Conservation (phyloP, 2,888 invertebrate species). For the Tigriopus californicus region DNA sequence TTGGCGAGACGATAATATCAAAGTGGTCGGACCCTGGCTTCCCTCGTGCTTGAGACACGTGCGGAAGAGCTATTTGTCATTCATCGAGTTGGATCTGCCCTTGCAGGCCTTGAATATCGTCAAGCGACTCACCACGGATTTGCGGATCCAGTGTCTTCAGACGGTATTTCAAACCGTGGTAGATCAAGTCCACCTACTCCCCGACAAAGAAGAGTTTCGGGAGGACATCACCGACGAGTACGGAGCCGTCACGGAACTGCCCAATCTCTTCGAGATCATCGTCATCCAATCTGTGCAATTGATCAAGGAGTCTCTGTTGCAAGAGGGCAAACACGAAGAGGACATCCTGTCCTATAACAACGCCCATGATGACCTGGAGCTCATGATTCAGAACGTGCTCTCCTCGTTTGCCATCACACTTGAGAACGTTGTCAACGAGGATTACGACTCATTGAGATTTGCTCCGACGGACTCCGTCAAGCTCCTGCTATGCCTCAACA, state of each 20-base stretch:
- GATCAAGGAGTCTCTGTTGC: conserved; percentile 47
- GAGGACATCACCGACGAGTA: conserved; percentile 62
- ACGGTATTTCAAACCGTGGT: conserved; percentile 66
- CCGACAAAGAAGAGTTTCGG: conserved; percentile 62
- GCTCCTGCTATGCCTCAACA: conserved; percentile 50
- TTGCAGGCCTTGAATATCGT: conserved; percentile 69
- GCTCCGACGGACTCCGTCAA: too few species aligned
- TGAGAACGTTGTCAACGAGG: conserved; percentile 4
- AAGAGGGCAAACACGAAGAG: conserved; percentile 39
- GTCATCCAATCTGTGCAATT: conserved; percentile 47
- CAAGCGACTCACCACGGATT: conserved; percentile 62
- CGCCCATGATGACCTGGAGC: conserved; percentile 32
- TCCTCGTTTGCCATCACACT: conserved; percentile 23
- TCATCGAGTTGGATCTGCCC: conserved; percentile 67
- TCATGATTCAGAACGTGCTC: conserved; percentile 40
- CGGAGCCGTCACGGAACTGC: conserved; percentile 63
- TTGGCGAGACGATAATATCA: conserved; percentile 28
- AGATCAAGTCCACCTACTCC: conserved; percentile 49
- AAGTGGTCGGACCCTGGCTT: conserved; percentile 22
- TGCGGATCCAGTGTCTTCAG: conserved; percentile 59
- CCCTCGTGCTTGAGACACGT: conserved; percentile 55
- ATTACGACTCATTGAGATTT: background rate
- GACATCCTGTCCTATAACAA: conserved; percentile 34
- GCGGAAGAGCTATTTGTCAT: conserved; percentile 49
- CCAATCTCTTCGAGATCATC: conserved; percentile 48